A percentile compares a stretch with the other conserved stretches of the same genome.
These are phyloP conservation scores for Lamellibrachia satsuma DNA, from an alignment of 2,888 invertebrate species.

Conservation along the genomic window DNA sequence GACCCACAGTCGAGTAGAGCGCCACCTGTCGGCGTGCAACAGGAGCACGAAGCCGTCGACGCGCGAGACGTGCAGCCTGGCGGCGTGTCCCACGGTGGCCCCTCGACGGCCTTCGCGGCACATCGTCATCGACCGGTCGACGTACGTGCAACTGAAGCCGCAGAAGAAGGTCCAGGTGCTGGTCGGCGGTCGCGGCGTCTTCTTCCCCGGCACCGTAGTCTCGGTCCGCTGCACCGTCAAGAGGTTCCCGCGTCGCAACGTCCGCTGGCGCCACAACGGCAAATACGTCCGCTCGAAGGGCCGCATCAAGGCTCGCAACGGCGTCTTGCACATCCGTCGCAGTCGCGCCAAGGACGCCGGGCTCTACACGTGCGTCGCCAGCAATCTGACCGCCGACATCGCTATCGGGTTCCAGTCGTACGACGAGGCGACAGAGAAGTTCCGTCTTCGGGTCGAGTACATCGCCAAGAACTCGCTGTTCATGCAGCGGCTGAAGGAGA, in stretches of 20 bases:
- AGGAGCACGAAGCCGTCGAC: conserved; percentile 22
- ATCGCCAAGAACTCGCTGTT: conserved; percentile 14
- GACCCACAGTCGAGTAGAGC: conserved; percentile 26
- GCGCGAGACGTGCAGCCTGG: conserved; percentile 29
- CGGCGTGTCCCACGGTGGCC: conserved; percentile 29
- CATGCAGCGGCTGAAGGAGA: background rate
- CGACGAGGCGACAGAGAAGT: conserved; percentile 24
- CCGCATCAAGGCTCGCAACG: conserved; percentile 30
- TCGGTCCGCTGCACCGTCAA: conserved; percentile 53
- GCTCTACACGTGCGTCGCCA: conserved; percentile 55
- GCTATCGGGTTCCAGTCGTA: conserved; percentile 46
- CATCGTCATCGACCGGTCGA: conserved; percentile 23
- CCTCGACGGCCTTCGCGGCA: conserved; percentile 1
- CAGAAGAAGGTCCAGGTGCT: conserved; percentile 37
- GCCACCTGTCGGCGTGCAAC: conserved; percentile 24
- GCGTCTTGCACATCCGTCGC: conserved; percentile 33
- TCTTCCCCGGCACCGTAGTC: conserved; percentile 55
- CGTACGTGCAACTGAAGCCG: conserved; percentile 31
- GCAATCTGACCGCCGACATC: conserved; percentile 48
- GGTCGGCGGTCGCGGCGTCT: conserved; percentile 53
- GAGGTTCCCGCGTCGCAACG: conserved; percentile 48
- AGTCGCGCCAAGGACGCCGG: conserved; percentile 43
- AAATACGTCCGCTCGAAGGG: conserved; percentile 39
- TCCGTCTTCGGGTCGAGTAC: conserved; percentile 23
- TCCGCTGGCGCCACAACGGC: conserved; percentile 57